Evolutionary conservation across 2,888 invertebrate species (phyloP).

Genomic region (Eubasilissa splendida): DNA sequence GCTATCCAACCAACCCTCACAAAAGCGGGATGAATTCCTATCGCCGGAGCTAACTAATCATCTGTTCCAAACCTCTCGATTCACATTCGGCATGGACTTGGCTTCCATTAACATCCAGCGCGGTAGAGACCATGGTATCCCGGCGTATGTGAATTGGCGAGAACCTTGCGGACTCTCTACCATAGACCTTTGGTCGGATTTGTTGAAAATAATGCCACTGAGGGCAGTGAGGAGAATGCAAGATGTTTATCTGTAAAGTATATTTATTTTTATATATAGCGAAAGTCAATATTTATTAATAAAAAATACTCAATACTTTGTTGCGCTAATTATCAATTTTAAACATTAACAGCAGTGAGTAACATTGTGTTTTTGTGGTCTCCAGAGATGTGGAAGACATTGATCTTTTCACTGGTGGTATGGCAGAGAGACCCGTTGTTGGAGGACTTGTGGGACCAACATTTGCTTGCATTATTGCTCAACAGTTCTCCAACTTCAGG

Average conservation of each 20-base stretch:
- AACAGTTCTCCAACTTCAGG: conserved; percentile 85
- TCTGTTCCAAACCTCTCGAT: conserved; percentile 81
- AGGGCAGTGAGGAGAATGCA: conserved; percentile 77
- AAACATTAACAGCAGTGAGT: too few relatives aligned
- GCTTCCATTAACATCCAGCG: conserved; percentile 91
- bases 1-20: conserved; percentile 82
- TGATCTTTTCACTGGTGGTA: conserved; percentile 87
- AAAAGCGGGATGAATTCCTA: conserved; percentile 87
- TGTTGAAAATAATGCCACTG: conserved; percentile 78
- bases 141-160: conserved; percentile 86
- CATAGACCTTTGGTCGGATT: conserved; percentile 79
- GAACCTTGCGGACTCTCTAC: conserved; percentile 83
- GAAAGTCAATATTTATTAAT: too few relatives aligned
- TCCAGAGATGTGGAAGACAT: conserved; percentile 83
- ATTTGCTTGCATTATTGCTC: conserved; percentile 90
- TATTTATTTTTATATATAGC: too few relatives aligned
- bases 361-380: conserved; percentile 41
- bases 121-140: conserved; percentile 90
- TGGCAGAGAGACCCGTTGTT: conserved; percentile 85
- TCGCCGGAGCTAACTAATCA: conserved; percentile 87
- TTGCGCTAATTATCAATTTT: too few relatives aligned
- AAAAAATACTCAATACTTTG: too few relatives aligned
- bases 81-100: conserved; percentile 87
- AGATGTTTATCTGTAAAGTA: conserved; percentile 70
- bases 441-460: conserved; percentile 90